Conservation (phyloP, 53 echinoderm and acorn worm species). For the Apostichopus leukothele region DNA sequence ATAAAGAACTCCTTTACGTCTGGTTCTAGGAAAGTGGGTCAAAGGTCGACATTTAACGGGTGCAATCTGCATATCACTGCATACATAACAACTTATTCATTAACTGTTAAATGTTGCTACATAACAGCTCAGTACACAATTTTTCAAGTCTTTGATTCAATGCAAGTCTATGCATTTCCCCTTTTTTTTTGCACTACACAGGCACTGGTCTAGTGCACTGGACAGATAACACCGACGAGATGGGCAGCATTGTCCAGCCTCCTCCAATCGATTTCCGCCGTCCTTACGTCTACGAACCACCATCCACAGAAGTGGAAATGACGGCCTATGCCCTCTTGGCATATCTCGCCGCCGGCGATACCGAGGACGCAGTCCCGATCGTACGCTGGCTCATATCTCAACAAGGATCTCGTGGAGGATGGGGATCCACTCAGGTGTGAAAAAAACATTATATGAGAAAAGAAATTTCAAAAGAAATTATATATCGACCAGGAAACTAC, state of each 20-base stretch:
- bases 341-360: conserved; percentile 36
- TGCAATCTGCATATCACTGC: too few species aligned
- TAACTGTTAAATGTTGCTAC: too few species aligned
- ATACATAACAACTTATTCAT: too few species aligned
- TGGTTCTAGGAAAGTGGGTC: too few species aligned
- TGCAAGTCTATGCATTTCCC: too few species aligned
- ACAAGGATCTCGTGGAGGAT: conserved; percentile 66
- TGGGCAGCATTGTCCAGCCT: neutral
- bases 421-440: conserved; percentile 70
- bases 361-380: conserved; percentile 14
- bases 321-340: conserved; percentile 65
- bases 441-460: too few species aligned
- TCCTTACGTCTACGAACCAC: conserved; percentile 39
- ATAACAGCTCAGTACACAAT: too few species aligned
- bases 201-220: neutral
- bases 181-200: neutral
- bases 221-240: conserved; percentile 1
- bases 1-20: too few species aligned
- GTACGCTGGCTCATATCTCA: conserved; percentile 60
- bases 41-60: too few species aligned
- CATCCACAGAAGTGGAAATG: conserved; percentile 63
- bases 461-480: too few species aligned
- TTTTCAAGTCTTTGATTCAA: too few species aligned
- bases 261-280: neutral
- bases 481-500: too few species aligned